Evolutionary conservation across 2,113 vertebrate species (phyloP), one percentile per base, ranked within the genome.

Genomic region (Hippocampus guttulatus): DNA sequence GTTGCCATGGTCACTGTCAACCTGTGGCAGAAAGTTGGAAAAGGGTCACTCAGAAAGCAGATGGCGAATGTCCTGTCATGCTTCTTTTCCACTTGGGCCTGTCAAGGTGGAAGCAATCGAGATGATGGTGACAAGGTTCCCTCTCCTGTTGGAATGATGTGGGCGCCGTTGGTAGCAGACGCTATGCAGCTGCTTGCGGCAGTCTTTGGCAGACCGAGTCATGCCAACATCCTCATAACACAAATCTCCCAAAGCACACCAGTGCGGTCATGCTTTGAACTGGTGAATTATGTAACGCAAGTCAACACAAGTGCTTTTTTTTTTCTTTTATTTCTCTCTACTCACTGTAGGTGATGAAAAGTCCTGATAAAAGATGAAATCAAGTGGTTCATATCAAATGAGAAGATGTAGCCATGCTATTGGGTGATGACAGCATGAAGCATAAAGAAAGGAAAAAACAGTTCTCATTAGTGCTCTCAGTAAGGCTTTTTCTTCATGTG

Each of bases 391-490:
- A 16, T 47, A 47, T 65, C 41, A 27, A 65, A 47, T 21, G 0
- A 23, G n/a, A 45, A 25, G 47, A 23, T n/a, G 12, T 16, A 6
- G 41, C 10, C 23, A 63, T 70, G 1, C 43, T 23, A 21, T 45
- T 14, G 41, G 70, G 49, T 57, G 23, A 62, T 65, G 67, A 51
- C 43, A 70, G 15, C 3, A 25, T 66, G 58, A 11, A 64, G 65
- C 45, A 18, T 47, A 20, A 30, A 60, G 11, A 27, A 20, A 23
- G 5, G 14, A 41, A 64, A 64, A 61, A 55, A 57, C 5, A 16
- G 63, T 38, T 71, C 51, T 69, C 64, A 75, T 75, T 77, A 67
- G 33, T 69, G 66, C 12, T 73, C 30, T 27, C 25, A 57, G 14
- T 33, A 16, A 61, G 27, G 16, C 58, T 3, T 27, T 60, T 33